Base-by-base conservation (phyloP, 2,888 invertebrate genomes). In the Pachydiplax longipennis region DNA sequence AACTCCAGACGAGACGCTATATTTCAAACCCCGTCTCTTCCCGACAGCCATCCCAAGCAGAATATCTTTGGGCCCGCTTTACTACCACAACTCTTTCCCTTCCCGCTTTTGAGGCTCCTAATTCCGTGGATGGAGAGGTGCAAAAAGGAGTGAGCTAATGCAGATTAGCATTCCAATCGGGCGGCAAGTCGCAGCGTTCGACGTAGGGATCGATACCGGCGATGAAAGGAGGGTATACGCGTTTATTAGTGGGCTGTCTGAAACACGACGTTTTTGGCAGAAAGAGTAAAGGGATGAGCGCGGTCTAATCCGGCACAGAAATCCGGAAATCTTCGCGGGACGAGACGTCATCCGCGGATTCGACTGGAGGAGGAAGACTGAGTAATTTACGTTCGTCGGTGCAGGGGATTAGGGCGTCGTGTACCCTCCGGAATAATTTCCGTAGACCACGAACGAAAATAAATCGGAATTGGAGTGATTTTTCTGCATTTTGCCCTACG, bases 141-240 rank as follows among this genome's bases (percentile, higher is more conserved):
- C 58, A 58, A 83, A 87, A 61, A 35, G 37, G 83, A 53, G 82
- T 48, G 53, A 3, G 87, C 87, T 61, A 87, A 87, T 87, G 87
- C 87, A 61, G 87, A 87, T 87, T 87, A 87, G 65, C 18, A 87
- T 87, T 61, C 61, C 87, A 65, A 65, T 87, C 87, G 87, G 61
- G 65, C 73, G 6, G 73, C 73, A 25, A 31, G 73, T 73, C 53
- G 35, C 31, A n/a, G 3, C 65, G 65, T 65, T 22, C 65, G 65
- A 18, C 22, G 65, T 5, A 65, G n/a, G n/a, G 65, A n/a, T 73
- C 73, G 73, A 73, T 31, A 31, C 12, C 73, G 12, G 31, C 25
- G 73, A 73, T 73, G 73, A 73, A 73, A 31, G 73, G 3, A 25
- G 65, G 22, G 12, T 65, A n/a, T 65, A 18, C 73, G 25, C 73